These are phyloP conservation scores for Dicrostonyx torquatus DNA, from an alignment of 2,797 vertebrate genomes.

Conservation along the genomic window DNA sequence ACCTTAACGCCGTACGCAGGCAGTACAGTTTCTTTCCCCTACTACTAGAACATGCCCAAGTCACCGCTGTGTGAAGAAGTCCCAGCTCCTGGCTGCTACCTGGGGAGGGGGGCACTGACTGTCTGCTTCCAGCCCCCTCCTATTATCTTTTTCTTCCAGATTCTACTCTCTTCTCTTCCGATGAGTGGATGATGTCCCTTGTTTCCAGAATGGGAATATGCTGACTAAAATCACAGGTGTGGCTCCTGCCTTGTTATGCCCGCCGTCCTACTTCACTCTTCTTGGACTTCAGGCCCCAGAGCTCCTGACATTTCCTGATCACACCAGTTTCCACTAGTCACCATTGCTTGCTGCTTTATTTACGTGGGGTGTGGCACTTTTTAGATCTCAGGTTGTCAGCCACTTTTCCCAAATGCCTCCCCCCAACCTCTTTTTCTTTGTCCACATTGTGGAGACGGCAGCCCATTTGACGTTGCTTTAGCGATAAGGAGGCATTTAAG, in stretches of 20 bases:
- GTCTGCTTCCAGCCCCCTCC: neutral
- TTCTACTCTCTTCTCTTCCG: neutral
- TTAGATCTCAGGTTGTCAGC: neutral
- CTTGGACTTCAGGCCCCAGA: neutral
- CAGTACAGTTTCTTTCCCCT: neutral
- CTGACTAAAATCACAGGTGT: neutral
- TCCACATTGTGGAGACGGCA: neutral
- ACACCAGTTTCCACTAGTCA: neutral
- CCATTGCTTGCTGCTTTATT: neutral
- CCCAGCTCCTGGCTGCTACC: neutral
- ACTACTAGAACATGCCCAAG: neutral
- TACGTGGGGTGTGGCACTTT: neutral
- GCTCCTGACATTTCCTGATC: neutral
- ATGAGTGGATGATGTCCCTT: neutral
- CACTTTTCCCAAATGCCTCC: neutral
- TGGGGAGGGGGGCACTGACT: neutral
- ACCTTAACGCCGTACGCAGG: conserved; percentile 67
- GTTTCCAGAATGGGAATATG: neutral
- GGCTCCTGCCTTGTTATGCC: neutral
- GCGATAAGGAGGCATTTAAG: neutral
- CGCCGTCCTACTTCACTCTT: neutral
- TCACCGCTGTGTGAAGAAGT: rapidly evolving
- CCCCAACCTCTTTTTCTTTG: neutral
- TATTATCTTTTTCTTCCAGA: neutral
- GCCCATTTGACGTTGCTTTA: neutral